These are phyloP conservation scores for Chromoteleia sp. DNA, from an alignment of 2,888 invertebrate genomes.

Conservation along the genomic window DNA sequence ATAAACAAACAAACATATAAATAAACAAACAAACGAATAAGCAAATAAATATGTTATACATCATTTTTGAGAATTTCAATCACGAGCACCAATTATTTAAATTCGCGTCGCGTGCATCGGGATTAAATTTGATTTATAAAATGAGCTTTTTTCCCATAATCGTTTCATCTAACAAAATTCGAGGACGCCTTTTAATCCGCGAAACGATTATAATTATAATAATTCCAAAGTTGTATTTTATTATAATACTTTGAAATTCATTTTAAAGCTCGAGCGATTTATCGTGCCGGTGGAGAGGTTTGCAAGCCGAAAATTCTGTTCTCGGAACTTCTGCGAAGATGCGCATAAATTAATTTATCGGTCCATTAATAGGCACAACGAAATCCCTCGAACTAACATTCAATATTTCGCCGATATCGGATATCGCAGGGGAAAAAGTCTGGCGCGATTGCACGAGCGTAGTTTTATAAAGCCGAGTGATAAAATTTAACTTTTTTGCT, in stretches of 20 bases:
- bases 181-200: too few relatives aligned
- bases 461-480: slow-evolving; percentile 1
- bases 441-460: not conserved
- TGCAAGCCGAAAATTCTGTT: slow-evolving; percentile 1
- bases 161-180: too few relatives aligned
- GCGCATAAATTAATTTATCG: slow-evolving; percentile 28
- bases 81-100: too few relatives aligned
- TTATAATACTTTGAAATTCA: slow-evolving; percentile 15
- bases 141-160: too few relatives aligned
- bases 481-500: slow-evolving; percentile 25
- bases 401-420: slow-evolving; percentile 21
- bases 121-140: too few relatives aligned
- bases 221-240: not conserved
- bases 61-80: too few relatives aligned
- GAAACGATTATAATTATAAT: too few relatives aligned
- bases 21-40: too few relatives aligned
- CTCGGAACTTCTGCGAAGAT: slow-evolving; percentile 25
- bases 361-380: not conserved
- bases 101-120: too few relatives aligned
- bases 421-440: not conserved
- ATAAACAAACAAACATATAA: too few relatives aligned
- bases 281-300: slow-evolving; percentile 1
- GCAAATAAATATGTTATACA: too few relatives aligned
- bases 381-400: slow-evolving; percentile 8
- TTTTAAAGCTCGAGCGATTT: slow-evolving; percentile 29